These are phyloP conservation scores for Empis livida DNA, from an alignment of 2,888 invertebrate species.

Conservation along the genomic window DNA sequence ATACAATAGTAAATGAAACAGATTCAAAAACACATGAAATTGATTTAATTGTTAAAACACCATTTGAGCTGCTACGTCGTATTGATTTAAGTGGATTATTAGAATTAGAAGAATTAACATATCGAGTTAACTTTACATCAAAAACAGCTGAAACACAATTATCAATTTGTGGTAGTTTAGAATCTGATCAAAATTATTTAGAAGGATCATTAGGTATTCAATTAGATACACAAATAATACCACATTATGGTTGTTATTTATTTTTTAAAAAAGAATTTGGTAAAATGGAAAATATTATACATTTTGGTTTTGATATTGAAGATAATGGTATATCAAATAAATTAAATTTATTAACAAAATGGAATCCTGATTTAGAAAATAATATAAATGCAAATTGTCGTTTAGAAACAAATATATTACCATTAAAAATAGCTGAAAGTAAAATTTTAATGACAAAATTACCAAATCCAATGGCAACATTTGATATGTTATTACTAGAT, in stretches of 20 bases:
- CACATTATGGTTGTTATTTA: constrained; percentile 50
- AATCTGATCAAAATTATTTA: constrained; percentile 48
- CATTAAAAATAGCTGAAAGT: constrained; percentile 23
- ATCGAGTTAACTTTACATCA: constrained; percentile 39
- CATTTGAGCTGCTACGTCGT: constrained; percentile 38
- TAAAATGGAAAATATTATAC: constrained; percentile 47
- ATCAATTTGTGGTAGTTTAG: constrained; percentile 40
- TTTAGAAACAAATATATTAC: constrained; percentile 28
- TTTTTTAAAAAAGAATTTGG: constrained; percentile 57
- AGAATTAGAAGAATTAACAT: constrained; percentile 39
- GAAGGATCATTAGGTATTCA: constrained; percentile 48
- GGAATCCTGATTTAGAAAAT: background rate
- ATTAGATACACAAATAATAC: constrained; percentile 48
- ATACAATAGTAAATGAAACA: constrained; percentile 34
- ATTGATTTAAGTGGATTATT: constrained; percentile 37
- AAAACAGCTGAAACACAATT: constrained; percentile 39
- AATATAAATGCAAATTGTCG: constrained; percentile 33
- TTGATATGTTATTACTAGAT: constrained; percentile 24
- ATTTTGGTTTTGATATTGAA: constrained; percentile 46
- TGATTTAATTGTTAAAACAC: constrained; percentile 40
- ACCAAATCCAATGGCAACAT: constrained; percentile 21
- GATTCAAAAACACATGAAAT: constrained; percentile 36
- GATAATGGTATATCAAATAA: constrained; percentile 43
- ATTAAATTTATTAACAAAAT: constrained; percentile 23
- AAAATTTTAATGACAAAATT: constrained; percentile 23